These are phyloP conservation scores for Coleophora deauratella DNA, from an alignment of 2,888 invertebrate genomes.

Conservation along the genomic window DNA sequence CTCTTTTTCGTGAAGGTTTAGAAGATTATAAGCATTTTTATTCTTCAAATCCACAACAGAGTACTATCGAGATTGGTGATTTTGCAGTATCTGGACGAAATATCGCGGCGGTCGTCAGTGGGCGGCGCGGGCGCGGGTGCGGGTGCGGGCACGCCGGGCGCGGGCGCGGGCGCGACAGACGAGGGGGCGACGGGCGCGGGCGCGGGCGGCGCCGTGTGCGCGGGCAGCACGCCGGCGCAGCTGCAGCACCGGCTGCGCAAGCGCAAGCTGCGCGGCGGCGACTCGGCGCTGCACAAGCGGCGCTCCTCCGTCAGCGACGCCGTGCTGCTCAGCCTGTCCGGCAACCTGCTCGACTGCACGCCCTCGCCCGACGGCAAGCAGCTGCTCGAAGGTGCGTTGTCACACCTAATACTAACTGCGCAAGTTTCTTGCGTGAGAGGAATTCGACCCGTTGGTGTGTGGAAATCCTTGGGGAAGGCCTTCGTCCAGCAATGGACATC, in stretches of 20 bases:
- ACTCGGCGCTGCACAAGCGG: constrained; percentile 80
- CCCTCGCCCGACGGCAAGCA: constrained; percentile 84
- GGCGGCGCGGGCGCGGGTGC: constrained; percentile 33
- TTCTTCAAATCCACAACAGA: too few relatives aligned
- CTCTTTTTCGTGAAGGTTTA: too few relatives aligned
- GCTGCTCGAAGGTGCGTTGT: constrained; percentile 57
- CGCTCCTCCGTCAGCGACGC: constrained; percentile 91
- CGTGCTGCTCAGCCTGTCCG: constrained; percentile 87
- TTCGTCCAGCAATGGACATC: too few relatives aligned
- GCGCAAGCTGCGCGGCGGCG: constrained; percentile 80
- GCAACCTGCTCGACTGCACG: constrained; percentile 92
- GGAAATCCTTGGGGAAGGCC: too few relatives aligned
- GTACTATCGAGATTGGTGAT: neutral
- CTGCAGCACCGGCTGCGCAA: constrained; percentile 77
- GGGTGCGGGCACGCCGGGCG: constrained; percentile 15
- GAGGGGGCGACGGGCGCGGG: constrained; percentile 19
- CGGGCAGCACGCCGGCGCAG: constrained; percentile 48
- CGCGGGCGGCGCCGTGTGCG: constrained; percentile 19
- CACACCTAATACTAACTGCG: too few relatives aligned
- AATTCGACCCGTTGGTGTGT: too few relatives aligned
- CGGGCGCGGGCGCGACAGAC: constrained; percentile 16
- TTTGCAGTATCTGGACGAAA: constrained; percentile 57
- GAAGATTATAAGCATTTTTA: too few relatives aligned
- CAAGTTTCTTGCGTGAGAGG: too few relatives aligned
- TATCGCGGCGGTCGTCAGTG: constrained; percentile 65